A percentile compares a stretch with the other conserved stretches of the same genome.
These are phyloP conservation scores for Leptobrachium ailaonicum DNA, from an alignment of 2,113 vertebrate species.

Conservation along the genomic window DNA sequence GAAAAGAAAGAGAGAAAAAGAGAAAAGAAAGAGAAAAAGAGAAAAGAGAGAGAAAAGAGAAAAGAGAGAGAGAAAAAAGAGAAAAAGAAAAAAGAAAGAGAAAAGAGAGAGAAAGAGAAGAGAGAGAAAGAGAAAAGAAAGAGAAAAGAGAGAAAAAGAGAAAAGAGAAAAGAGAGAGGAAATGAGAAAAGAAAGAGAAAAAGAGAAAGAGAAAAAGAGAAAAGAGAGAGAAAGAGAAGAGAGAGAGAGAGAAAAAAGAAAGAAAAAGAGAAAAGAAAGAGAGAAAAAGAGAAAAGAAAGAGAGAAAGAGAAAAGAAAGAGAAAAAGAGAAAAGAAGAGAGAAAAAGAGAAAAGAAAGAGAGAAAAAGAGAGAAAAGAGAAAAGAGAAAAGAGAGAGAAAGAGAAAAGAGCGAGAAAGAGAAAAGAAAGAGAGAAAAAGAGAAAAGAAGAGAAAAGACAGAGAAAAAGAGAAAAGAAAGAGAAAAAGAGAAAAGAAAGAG, in stretches of 20 bases:
- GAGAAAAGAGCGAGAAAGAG: too few relatives aligned
- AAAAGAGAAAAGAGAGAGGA: not conserved
- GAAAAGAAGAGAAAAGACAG: not conserved
- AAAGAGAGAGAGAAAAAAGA: not conserved
- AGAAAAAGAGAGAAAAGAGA: not conserved
- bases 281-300: not conserved
- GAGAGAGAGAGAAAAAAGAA: not conserved
- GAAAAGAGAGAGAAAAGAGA: not conserved
- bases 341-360: not conserved
- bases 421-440: not conserved
- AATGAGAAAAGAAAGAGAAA: not conserved
- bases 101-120: not conserved
- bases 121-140: not conserved
- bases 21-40: not conserved
- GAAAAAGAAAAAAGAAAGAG: not conserved
- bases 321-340: not conserved
- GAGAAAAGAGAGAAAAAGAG: not conserved
- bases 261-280: not conserved
- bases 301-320: not conserved
- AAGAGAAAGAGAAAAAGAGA: not conserved
- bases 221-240: not conserved
- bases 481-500: not conserved
- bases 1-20: not conserved
- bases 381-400: not conserved
- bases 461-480: not conserved